Evolutionary conservation across 2,113 vertebrate genomes (phyloP).

Genomic region (Eleginops maclovinus): DNA sequence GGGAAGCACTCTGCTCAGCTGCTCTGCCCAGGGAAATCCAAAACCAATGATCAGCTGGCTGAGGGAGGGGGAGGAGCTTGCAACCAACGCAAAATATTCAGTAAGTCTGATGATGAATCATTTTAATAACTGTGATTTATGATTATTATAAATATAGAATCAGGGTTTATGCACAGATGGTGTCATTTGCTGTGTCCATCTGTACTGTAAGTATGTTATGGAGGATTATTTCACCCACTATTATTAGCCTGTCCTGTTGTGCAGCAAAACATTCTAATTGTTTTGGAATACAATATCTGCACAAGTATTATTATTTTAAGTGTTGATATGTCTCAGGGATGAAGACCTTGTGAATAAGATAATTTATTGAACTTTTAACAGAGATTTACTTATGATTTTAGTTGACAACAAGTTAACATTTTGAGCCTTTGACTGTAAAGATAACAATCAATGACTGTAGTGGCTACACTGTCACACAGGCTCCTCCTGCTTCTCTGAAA

Average conservation of each 20-base stretch:
- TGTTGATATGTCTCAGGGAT: background rate
- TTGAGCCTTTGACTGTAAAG: background rate
- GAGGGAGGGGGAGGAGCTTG: slow-evolving; percentile 91
- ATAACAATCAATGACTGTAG: background rate
- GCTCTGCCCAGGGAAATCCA: slow-evolving; percentile 96
- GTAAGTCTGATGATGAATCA: slow-evolving; percentile 76
- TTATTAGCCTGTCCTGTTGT: slow-evolving; percentile 30
- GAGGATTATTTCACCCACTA: slow-evolving; percentile 35
- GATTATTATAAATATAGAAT: slow-evolving; percentile 50
- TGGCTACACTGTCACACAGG: slow-evolving; percentile 7
- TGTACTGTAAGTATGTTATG: slow-evolving; percentile 52
- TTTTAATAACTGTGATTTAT: slow-evolving; percentile 24
- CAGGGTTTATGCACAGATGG: slow-evolving; percentile 61
- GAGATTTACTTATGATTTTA: background rate
- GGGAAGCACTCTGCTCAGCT: slow-evolving; percentile 91
- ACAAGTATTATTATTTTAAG: background rate
- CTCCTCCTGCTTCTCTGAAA: slow-evolving; percentile 11
- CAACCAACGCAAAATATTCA: slow-evolving; percentile 91
- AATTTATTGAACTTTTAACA: background rate
- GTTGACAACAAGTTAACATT: background rate
- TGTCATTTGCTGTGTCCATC: slow-evolving; percentile 56
- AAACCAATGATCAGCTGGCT: slow-evolving; percentile 98
- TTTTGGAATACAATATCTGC: background rate
- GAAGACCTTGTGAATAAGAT: background rate
- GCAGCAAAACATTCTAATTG: slow-evolving; percentile 4